Base-by-base conservation (phyloP, 2,888 invertebrate species). In the Ernsta delagoae region DNA sequence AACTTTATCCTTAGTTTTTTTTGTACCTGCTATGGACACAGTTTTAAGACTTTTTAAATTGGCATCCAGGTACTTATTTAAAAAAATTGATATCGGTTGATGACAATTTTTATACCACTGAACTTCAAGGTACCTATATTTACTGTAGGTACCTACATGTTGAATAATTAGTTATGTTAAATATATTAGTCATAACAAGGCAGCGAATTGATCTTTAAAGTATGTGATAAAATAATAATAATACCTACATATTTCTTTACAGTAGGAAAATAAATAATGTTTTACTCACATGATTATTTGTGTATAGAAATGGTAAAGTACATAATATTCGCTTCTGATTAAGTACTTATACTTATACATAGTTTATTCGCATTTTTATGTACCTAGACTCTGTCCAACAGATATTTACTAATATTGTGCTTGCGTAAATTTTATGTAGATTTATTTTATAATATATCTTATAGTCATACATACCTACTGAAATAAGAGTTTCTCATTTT, bases 361-460 rank as follows among this genome's bases (percentile, higher is more conserved):
- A 61, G 61, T 60, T 70, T 70, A 59, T 60, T 64, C 67, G 64
- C 70, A 71, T 59, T 68, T 72, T 24, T 24, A 24, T 24, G 24
- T 74, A 71, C 73, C 54, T 65, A 70, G 50, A 70, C 12, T 8
- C 73, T 77, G 75, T 77, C 60, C 68, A 73, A 77, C 77, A 77
- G 75, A 77, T 48, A 43, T 71, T 70, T 68, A 65, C 70, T 74
- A 48, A 48, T 24, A 24, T 24, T 24, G 1, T 24, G 24, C 24
- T 24, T 24, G 24, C 24, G 24, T 24, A 24, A 24, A 24, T 24
- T 24, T 24, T 24, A 24, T 24, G 24, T 24, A 24, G 24, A 24
- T 24, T 24, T 24, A 24, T 24, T 24, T 24, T 24, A 24, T 24
- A 24, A 24, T 24, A 24, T 24, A 24, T 24, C 24, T 24, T 24